Evolutionary conservation across 2,113 vertebrate species (phyloP), one percentile per base, ranked within the genome.

Genomic region (Chaenogobius annularis): DNA sequence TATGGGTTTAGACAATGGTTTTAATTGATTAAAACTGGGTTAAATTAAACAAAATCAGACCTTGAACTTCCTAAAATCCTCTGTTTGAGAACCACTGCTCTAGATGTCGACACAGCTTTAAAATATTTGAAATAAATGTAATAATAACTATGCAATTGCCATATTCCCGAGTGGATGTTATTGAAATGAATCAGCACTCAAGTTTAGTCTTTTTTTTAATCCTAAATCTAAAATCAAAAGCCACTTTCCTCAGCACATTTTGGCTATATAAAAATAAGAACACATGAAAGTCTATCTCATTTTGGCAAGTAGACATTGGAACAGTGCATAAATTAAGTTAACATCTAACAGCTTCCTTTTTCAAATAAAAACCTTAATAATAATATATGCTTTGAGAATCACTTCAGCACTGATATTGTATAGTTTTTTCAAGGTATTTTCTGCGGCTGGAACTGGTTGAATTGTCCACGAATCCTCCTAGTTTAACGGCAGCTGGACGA

Each of bases 271-370:
- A 92, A 93, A 93, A 90, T 90, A 91, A 92, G 85, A 93, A 90
- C 90, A 89, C 91, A 88, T 87, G 80, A 91, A 91, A 90, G 88
- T 91, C 89, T 91, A 92, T 94, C 93, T 94, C 91, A 92, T 92
- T 94, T 94, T 94, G 93, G 94, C 94, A 94, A 94, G 83, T 92
- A 93, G 91, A 92, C 93, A 90, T 89, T 17, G 58, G 23, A 61
- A 23, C 31, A 94, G 93, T 93, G 92, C 92, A 92, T 92, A 92
- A 92, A 93, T 90, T 50, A 80, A 78, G 75, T 82, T 90, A 91
- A 89, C 87, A 90, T 82, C 88, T 85, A 90, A 87, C 43, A 4
- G 79, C 74, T 83, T 88, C 77, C 79, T 74, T 79, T 83, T 89
- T 67, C 84, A 63, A 84, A 80, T 87, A 48, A 83, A 88, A 85